Conservation (phyloP, 2,113 vertebrate species). For the Hemichromis elongatus region DNA sequence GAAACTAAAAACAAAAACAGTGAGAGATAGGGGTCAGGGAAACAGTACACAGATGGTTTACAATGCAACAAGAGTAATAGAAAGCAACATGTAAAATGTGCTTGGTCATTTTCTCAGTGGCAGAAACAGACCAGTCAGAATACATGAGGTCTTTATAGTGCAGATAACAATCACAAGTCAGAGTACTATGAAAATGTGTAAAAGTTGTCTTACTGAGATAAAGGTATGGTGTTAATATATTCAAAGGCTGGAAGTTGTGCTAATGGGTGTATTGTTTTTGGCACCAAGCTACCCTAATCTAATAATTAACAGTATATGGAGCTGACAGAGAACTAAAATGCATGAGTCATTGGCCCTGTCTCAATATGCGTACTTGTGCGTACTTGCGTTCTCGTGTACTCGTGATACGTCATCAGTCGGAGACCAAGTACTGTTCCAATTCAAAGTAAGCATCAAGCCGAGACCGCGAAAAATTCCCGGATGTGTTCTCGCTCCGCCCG, state of each 20-base stretch:
- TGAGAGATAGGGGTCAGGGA: neutral
- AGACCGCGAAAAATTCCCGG: too few species aligned
- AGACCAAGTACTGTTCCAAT: too few species aligned
- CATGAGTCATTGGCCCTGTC: fast-evolving
- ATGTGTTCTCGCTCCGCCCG: too few species aligned
- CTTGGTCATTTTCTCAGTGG: neutral
- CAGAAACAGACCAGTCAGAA: neutral
- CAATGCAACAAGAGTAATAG: neutral
- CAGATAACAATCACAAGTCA: neutral
- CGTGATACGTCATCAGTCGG: too few species aligned
- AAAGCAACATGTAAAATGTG: neutral
- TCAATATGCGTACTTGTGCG: too few species aligned
- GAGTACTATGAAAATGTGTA: neutral
- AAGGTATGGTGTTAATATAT: neutral
- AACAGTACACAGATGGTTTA: neutral
- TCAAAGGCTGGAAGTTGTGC: neutral
- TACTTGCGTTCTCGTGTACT: too few species aligned
- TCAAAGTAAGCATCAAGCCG: too few species aligned
- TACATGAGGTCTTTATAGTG: neutral
- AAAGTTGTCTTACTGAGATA: neutral
- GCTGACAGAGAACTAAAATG: neutral
- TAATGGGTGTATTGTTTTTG: neutral
- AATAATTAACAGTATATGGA: neutral
- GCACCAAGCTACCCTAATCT: neutral
- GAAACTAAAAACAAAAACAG: neutral